Evolutionary conservation across 2,888 invertebrate genomes (phyloP), one percentile per base, ranked within the genome.

Genomic region (Drosophila infuscata): DNA sequence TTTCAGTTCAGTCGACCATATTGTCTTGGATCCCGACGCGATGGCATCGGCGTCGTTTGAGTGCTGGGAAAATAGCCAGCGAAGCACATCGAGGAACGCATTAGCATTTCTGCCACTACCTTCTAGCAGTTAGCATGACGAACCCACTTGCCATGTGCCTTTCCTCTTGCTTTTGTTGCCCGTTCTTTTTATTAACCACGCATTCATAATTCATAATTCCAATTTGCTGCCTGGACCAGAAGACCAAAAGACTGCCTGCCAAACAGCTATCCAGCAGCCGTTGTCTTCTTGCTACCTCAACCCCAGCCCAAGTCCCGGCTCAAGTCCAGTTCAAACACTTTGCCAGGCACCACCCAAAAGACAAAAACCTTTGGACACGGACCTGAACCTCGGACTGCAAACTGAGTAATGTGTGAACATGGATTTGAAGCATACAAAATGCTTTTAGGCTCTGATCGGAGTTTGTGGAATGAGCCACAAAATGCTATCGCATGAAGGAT

Each of bases 181-280:
- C 82, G 70, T 80, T 88, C 83, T 71, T 82, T 88, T 88, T 88
- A 87, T 86, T 88, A 89, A 85, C 89, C 89, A 86, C 85, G 89
- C 89, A 85, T 84, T 85, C 91, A 91, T 91, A 91, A 90, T 91
- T 91, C 91, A 91, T 91, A 91, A 91, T 91, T 91, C 89, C 91
- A 90, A 91, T 91, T 91, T 91, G 89, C 91, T 87, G 84, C 88
- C 88, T 74, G 63, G 58, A 56, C 69, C 72, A 69, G 70, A 25
- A 25, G 25, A 25, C 68, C 68, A 36, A 56, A 61, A 54, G 62
- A 51, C 57, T 70, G 61, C n/a, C 57, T 53, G 68, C 66, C 41
- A 38, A 54, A 54, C 29, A 30, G 64, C 43, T 54, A 32, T 38
- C 46, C 48, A 35, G 48, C 48, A 51, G 59, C 60, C 29, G 58